Evolutionary conservation across 2,797 vertebrate species (phyloP), one percentile per base, ranked within the genome.

Genomic region (Leptatherina wallacei): DNA sequence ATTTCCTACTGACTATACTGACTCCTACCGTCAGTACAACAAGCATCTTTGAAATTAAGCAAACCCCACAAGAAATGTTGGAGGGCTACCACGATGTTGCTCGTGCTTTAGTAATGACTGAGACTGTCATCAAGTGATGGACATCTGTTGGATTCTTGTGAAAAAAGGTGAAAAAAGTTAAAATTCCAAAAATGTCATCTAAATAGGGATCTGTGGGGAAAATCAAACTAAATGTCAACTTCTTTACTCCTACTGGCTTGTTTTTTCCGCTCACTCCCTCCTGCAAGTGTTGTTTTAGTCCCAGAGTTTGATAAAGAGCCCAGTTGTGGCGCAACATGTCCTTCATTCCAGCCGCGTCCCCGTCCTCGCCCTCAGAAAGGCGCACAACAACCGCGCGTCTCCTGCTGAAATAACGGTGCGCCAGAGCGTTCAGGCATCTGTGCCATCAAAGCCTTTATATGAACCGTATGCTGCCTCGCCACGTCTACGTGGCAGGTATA

Each of bases 401-500:
- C 66, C 35, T 8, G 18, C 8, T 71, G n/a, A 62, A 44, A 60
- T 87, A 89, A 84, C 84, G 88, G 87, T 69, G 77, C 81, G 73
- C 84, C 77, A 35, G 65, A 49, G 33, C 63, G 52, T 61, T 29
- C 71, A 60, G 54, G 68, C 82, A 85, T 86, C 88, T 85, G 75
- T 71, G 70, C 71, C 73, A 88, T 85, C 81, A 82, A 20, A 82
- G 57, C 38, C 52, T 74, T 86, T 78, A 89, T 92, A 83, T 81
- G 71, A 76, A 78, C 70, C 65, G 3, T 54, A 49, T 38, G 66
- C 65, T 62, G 58, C 47, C 56, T 20, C 44, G 61, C 61, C 68
- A 20, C 82, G 91, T 91, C 91, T 91, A 92, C 92, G 91, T 92
- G 91, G 92, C 92, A 92, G 90, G 92, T 93, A 91, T 56, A 78